These are phyloP conservation scores for Lucinisca nassula DNA, from an alignment of 2,888 invertebrate genomes.

Conservation along the genomic window DNA sequence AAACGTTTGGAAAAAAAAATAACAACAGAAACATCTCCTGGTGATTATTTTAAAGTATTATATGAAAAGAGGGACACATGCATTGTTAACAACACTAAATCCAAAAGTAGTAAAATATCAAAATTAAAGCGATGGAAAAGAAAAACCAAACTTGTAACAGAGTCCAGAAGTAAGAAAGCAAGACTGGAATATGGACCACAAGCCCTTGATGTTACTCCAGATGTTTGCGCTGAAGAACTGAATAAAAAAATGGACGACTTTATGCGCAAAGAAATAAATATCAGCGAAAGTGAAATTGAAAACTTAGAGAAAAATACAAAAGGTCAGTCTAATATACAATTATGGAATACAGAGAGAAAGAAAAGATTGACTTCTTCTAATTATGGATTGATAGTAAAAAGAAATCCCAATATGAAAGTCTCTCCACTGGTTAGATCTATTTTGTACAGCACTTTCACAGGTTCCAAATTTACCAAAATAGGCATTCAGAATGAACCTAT, in stretches of 20 bases:
- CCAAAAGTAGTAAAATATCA: background rate
- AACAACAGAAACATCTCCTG: constrained; percentile 52
- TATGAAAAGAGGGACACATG: no score
- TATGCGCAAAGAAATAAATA: background rate
- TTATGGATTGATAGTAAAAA: constrained; percentile 11
- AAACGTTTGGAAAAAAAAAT: constrained; percentile 35
- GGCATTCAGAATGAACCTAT: constrained; percentile 2
- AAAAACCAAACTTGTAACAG: background rate
- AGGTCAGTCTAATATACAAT: background rate
- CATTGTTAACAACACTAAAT: background rate
- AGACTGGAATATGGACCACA: constrained; percentile 15
- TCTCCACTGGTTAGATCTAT: background rate
- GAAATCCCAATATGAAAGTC: background rate
- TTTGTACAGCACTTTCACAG: background rate
- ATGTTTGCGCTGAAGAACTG: background rate
- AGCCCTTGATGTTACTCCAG: background rate
- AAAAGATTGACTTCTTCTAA: constrained; percentile 23
- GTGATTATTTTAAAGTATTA: no score
- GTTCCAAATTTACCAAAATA: background rate
- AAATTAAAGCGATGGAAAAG: background rate
- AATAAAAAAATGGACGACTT: background rate
- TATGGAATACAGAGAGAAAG: constrained; percentile 27
- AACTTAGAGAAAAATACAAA: constrained; percentile 11
- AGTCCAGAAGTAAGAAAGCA: background rate
- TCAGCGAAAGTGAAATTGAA: background rate